Base-by-base conservation (phyloP, 2,797 vertebrate species). In the Enteromius fasciolatus region DNA sequence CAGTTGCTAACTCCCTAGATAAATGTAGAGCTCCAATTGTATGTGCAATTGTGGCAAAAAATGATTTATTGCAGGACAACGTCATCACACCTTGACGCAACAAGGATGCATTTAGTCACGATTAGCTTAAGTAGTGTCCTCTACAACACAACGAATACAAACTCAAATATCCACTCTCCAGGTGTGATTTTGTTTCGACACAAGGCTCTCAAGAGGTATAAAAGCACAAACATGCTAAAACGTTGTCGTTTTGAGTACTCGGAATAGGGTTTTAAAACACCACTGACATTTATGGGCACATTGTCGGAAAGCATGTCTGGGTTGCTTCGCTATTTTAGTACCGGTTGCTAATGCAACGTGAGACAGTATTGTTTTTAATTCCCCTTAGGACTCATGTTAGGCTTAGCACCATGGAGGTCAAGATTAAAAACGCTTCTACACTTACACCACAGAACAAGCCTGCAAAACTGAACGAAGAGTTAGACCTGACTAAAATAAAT, bases 1-100 rank as follows among this genome's bases (percentile, higher is more conserved):
- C 59, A 31, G 67, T 41, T 81, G 15, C 50, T 80, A 87, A 87
- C 86, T 87, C 59, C 36, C 57, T 33, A 66, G 25, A 80, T 73
- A 57, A 28, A 48, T 69, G 50, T 68, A 78, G 52, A 78, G 79
- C 76, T 67, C 61, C 31, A 83, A 66, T 78, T 66, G 54, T 57
- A 76, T 81, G 82, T 64, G 79, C 79, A 83, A 86, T n/a, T 39
- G 39, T 83, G 78, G 75, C 61, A 81, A 44, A 80, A 83, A 74
- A 80, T 69, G 6, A 50, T 74, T 88, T 92, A 92, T 92, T 93
- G 93, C 91, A 89, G 89, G 90, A 90, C 20, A 14, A 64, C 4
- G 52, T 66, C 50, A 63, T 74, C 76, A 81, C 46, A 69, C 28
- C 78, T 78, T 61, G 67, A 76, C 7, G n/a, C 50, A 54, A 70